A percentile compares a stretch with the other conserved stretches of the same genome.
These are phyloP conservation scores for Heliconius cydno DNA, from an alignment of 2,888 invertebrate species.

Conservation along the genomic window DNA sequence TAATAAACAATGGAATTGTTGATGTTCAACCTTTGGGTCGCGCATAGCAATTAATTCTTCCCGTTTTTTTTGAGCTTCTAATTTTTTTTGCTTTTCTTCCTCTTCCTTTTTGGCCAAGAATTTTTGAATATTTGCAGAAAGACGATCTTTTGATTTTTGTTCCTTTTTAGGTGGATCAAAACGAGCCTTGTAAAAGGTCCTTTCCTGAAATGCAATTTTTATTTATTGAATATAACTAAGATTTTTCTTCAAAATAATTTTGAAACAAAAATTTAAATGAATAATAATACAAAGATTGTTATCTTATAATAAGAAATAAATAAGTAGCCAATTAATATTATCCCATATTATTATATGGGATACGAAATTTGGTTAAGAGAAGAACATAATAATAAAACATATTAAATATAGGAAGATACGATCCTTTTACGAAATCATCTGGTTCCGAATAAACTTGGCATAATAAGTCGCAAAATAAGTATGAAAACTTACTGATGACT, in stretches of 20 bases:
- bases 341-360: not conserved
- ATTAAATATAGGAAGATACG: not conserved
- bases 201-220: constrained; percentile 63
- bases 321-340: constrained; percentile 5
- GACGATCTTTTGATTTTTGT: constrained; percentile 84
- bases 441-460: constrained; percentile 47
- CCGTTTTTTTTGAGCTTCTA: constrained; percentile 85
- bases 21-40: constrained; percentile 82
- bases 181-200: constrained; percentile 88
- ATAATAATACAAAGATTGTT: not conserved
- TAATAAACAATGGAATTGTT: not conserved
- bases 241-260: not conserved
- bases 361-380: not conserved
- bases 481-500: constrained; percentile 77
- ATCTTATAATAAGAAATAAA: not conserved
- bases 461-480: constrained; percentile 48
- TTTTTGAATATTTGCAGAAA: constrained; percentile 91
- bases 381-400: not conserved
- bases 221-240: not conserved
- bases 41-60: constrained; percentile 86
- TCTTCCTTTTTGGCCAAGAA: constrained; percentile 92
- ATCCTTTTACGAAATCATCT: not conserved
- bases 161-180: constrained; percentile 93
- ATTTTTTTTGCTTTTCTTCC: constrained; percentile 87
- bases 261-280: not conserved